Percentiles rank a stretch among this genome's conserved stretches.
These are phyloP conservation scores for Psephotus haematonotus DNA, from an alignment of 2,113 vertebrate species.

Conservation along the genomic window DNA sequence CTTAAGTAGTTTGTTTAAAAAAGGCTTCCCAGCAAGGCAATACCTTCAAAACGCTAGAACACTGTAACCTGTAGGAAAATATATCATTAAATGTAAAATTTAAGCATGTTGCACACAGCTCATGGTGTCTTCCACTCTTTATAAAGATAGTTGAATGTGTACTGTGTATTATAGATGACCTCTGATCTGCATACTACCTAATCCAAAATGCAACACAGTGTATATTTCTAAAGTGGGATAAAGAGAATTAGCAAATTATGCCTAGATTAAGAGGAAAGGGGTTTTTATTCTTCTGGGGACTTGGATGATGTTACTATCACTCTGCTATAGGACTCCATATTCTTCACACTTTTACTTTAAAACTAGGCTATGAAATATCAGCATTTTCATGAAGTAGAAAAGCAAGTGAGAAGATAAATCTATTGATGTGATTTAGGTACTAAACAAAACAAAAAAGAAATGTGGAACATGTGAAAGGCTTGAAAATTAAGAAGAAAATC, in stretches of 20 bases:
- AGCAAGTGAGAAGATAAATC: background rate
- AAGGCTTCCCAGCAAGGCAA: background rate
- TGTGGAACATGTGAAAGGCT: background rate
- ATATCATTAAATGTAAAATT: background rate
- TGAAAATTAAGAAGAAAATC: background rate
- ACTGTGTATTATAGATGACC: background rate
- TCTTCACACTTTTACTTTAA: background rate
- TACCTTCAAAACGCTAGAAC: background rate
- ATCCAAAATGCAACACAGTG: background rate
- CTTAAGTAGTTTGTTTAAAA: background rate
- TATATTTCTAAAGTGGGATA: background rate
- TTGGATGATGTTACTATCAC: background rate
- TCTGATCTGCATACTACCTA: background rate
- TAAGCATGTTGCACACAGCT: background rate
- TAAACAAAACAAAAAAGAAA: background rate
- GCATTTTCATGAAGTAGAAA: background rate
- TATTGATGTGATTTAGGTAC: background rate
- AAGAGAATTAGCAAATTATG: background rate
- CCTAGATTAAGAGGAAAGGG: background rate
- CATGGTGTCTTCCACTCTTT: background rate
- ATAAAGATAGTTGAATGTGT: background rate
- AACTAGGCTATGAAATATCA: background rate
- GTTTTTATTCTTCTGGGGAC: background rate
- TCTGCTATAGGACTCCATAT: background rate
- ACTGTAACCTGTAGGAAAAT: background rate